Evolutionary conservation across 2,888 invertebrate species (phyloP).

Genomic region (Orthosia gracilis): DNA sequence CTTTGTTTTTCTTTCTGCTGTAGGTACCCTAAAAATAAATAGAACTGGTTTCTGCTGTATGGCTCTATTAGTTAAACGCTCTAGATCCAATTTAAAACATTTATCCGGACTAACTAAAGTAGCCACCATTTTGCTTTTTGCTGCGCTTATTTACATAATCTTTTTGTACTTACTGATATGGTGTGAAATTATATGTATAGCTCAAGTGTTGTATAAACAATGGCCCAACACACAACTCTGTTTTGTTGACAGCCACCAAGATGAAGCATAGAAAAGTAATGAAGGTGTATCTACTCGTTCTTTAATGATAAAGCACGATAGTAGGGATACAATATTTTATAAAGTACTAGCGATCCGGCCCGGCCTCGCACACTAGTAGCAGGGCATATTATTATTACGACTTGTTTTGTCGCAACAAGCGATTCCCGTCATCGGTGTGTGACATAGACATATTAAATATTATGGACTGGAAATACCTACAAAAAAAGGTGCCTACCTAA

Average conservation of each 20-base stretch:
- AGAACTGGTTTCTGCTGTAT: neutral
- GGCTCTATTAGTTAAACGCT: neutral
- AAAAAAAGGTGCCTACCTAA: no score
- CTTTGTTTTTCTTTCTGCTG: conserved; percentile 3
- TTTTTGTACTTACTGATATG: neutral
- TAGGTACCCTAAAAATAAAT: neutral
- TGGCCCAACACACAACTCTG: neutral
- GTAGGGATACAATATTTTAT: no score
- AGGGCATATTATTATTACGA: no score
- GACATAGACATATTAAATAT: no score
- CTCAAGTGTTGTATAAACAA: neutral
- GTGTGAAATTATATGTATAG: conserved; percentile 8
- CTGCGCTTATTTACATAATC: neutral
- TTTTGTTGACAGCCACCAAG: neutral
- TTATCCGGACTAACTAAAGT: neutral
- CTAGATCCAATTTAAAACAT: neutral
- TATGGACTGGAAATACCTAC: no score
- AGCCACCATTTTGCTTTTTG: conserved; percentile 6
- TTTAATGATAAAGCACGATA: neutral
- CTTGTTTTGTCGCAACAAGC: no score
- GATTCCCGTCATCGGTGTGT: no score
- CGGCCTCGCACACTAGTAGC: no score
- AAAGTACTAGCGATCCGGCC: no score
- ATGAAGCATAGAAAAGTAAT: neutral
- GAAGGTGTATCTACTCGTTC: neutral